Conservation (phyloP, 1,140 invertebrate genomes). For the Psix sp. region DNA sequence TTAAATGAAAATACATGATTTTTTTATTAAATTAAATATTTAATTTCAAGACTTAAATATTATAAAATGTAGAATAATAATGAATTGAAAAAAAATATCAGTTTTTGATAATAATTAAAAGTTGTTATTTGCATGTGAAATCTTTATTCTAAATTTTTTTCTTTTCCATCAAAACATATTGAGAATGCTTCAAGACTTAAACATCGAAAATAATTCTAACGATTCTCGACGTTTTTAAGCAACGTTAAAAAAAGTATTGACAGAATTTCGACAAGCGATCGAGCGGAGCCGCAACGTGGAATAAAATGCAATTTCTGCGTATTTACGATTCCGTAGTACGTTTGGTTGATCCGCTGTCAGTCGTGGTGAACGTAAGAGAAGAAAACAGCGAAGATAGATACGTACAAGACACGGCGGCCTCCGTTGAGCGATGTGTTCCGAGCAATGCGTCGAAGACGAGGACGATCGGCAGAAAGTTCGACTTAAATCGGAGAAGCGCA, state of each 20-base stretch:
- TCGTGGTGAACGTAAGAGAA: constrained; percentile 49
- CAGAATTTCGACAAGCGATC: constrained; percentile 28
- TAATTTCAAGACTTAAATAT: no score
- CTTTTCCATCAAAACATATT: no score
- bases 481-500: constrained; percentile 61
- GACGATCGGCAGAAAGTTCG: constrained; percentile 57
- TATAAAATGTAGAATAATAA: no score
- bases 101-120: no score
- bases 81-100: no score
- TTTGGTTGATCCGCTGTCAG: constrained; percentile 51
- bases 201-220: no score
- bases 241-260: neutral
- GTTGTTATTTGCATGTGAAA: no score
- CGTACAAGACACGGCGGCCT: constrained; percentile 37
- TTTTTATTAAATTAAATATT: no score
- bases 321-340: constrained; percentile 42
- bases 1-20: no score
- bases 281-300: constrained; percentile 14
- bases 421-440: constrained; percentile 51
- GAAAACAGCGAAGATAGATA: constrained; percentile 43
- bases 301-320: constrained; percentile 47
- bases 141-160: no score
- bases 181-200: no score
- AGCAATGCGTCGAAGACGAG: constrained; percentile 53
- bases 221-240: no score